A percentile compares a stretch with the other conserved stretches of the same genome.
These are phyloP conservation scores for Eretmochelys imbricata DNA, from an alignment of 2,113 vertebrate genomes.

Conservation along the genomic window DNA sequence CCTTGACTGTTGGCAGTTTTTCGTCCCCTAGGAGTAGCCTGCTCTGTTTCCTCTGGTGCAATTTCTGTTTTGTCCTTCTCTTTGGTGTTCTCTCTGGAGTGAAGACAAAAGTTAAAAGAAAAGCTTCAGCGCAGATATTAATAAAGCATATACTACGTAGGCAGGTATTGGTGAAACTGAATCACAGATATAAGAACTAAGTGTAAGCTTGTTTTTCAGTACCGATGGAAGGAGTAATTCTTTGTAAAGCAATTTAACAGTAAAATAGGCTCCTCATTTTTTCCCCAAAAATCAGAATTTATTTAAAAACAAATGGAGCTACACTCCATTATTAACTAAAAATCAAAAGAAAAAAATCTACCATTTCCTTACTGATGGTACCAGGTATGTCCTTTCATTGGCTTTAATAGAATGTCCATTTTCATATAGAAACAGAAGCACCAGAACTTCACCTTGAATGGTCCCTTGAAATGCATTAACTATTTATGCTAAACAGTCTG, in stretches of 20 bases:
- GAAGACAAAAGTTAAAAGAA: not conserved
- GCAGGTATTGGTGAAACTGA: not conserved
- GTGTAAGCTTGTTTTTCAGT: not conserved
- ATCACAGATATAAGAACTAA: not conserved
- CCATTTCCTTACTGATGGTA: not conserved
- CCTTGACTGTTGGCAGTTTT: conserved; percentile 99
- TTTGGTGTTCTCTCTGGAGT: conserved; percentile 91
- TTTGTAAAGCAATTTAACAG: not conserved
- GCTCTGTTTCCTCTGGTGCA: conserved; percentile 91
- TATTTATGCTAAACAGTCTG: not conserved
- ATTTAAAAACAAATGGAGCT: not conserved
- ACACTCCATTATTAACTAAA: not conserved
- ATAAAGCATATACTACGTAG: not conserved
- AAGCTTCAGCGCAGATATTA: not conserved
- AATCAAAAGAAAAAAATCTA: not conserved
- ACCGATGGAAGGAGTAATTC: not conserved
- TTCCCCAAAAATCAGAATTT: not conserved
- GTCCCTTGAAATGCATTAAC: not conserved
- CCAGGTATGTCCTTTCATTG: not conserved
- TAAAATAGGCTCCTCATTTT: not conserved
- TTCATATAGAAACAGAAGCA: not conserved
- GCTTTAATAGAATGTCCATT: not conserved
- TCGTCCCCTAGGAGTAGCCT: conserved; percentile 90
- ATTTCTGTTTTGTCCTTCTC: conserved; percentile 96
- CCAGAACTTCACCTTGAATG: not conserved